Evolutionary conservation across 1,140 invertebrate genomes (phyloP), one percentile per base, ranked within the genome.

Genomic region (Drosophila ficusphila): DNA sequence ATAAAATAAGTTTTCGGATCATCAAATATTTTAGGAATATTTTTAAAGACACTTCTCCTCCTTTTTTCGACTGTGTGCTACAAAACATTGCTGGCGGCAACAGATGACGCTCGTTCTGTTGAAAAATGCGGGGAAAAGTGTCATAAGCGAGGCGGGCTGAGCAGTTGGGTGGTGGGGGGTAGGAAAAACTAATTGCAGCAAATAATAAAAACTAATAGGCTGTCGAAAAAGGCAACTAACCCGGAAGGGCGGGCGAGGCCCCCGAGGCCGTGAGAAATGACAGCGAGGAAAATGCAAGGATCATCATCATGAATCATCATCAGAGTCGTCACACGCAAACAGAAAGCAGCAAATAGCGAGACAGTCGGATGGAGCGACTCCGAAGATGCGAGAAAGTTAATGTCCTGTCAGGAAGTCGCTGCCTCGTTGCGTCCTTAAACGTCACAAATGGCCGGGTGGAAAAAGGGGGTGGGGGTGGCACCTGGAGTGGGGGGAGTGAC

Each of bases 151-250:
- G 12, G 47, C 21, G 33, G 16, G 12, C 47, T 41, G 51, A 38
- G 23, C 34, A 46, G 39, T 11, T 5, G 19, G 29, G 52, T 34
- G 47, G 48, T 33, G 25, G 54, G 44, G 76, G 82, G 54, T 51
- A n/a, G n/a, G 62, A 64, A 61, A 74, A 86, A 86, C 81, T 86
- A 86, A 86, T 86, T 86, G 81, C 81, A 86, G 72, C 81, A 77
- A 86, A 86, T 86, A 86, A 86, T 86, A 86, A 86, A 86, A 86
- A 86, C 81, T 86, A 86, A 86, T 86, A 86, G 82, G 81, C 81
- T 88, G 82, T 88, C 82, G 81, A 86, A 86, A 86, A 64, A 76
- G 65, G 48, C 31, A 54, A 27, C 38, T 67, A 47, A 57, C 27
- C 19, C 47, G 34, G n/a, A n/a, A n/a, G n/a, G n/a, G n/a, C n/a